These are phyloP conservation scores for Cephalopachus bancanus DNA, from an alignment of 2,797 vertebrate species.

Conservation along the genomic window DNA sequence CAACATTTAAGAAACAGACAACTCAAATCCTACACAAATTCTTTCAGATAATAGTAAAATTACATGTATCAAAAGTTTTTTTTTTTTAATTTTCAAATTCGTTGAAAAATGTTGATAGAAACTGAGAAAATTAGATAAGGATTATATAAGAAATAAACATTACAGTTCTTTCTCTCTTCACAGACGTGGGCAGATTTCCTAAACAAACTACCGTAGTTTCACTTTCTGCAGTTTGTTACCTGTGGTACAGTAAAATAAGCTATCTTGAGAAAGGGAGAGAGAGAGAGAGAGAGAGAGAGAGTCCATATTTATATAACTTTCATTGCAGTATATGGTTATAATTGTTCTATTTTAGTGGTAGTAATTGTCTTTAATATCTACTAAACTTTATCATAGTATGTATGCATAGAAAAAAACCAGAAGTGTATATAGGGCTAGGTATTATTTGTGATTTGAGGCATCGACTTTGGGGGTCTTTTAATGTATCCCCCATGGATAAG, in stretches of 20 bases:
- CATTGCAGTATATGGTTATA: background rate
- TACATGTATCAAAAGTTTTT: background rate
- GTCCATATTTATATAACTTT: background rate
- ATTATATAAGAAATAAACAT: background rate
- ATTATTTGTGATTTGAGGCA: background rate
- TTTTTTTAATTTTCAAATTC: background rate
- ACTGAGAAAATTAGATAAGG: background rate
- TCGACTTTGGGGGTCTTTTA: background rate
- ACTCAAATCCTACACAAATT: background rate
- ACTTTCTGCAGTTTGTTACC: background rate
- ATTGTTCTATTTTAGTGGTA: background rate
- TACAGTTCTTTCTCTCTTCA: background rate
- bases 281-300: background rate
- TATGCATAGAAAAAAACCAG: background rate
- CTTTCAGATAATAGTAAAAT: background rate
- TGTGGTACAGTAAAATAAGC: background rate
- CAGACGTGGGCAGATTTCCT: background rate
- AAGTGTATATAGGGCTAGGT: background rate
- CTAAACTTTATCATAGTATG: background rate
- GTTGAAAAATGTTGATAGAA: background rate
- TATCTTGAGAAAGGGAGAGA: background rate
- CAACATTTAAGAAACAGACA: slow-evolving; percentile 1
- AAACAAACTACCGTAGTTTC: background rate
- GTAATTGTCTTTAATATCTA: background rate
- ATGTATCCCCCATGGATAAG: background rate